Conservation (phyloP, 2,797 vertebrate genomes). For the Lemur catta region DNA sequence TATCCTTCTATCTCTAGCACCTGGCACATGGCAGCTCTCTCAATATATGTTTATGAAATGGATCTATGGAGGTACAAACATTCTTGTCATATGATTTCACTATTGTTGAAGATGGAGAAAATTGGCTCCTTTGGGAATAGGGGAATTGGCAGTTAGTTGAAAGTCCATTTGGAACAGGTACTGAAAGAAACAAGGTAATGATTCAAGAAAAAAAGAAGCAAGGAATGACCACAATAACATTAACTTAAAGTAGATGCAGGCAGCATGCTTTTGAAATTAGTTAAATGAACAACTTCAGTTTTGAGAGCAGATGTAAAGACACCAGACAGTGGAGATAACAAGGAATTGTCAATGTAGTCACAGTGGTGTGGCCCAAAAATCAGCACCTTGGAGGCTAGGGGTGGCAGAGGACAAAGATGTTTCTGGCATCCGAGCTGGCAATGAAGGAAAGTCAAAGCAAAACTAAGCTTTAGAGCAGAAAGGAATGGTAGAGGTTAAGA, state of each 20-base stretch:
- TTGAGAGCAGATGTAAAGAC: background rate
- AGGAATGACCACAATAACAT: background rate
- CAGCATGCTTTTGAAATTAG: background rate
- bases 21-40: background rate
- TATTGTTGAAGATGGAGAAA: background rate
- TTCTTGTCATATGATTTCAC: background rate
- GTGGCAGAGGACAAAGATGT: background rate
- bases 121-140: background rate
- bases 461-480: background rate
- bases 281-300: background rate
- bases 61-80: background rate
- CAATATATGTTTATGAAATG: background rate
- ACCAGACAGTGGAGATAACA: background rate
- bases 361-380: fast-evolving
- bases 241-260: background rate
- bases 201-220: background rate
- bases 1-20: background rate
- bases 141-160: background rate
- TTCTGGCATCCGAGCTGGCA: background rate
- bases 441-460: background rate
- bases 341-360: background rate
- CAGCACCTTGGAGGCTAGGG: background rate
- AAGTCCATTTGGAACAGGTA: background rate
- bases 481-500: background rate
- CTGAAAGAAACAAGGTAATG: background rate